A percentile compares a stretch with the other conserved stretches of the same genome.
Conservation (phyloP, 2,888 invertebrate genomes). For the Anticlea derivata region DNA sequence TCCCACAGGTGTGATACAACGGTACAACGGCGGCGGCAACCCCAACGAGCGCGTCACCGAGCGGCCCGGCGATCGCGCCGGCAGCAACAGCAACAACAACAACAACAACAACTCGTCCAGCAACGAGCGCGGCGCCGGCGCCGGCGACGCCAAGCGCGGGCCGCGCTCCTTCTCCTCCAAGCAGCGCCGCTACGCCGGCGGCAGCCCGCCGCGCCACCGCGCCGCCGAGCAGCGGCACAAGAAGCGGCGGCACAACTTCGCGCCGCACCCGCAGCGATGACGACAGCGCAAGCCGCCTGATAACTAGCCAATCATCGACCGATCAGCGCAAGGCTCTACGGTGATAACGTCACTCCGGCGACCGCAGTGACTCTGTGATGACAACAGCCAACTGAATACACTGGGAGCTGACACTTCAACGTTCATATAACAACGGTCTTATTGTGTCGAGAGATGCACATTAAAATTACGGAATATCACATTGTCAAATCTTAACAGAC, state of each 20-base stretch:
- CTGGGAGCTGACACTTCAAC: too few relatives aligned
- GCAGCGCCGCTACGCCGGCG: constrained; percentile 53
- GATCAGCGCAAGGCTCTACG: neutral
- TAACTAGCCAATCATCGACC: neutral
- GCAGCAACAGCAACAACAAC: neutral
- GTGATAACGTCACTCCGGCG: neutral
- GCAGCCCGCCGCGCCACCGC: constrained; percentile 34
- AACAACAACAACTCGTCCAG: too few relatives aligned
- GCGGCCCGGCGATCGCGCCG: neutral
- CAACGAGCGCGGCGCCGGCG: constrained; percentile 22
- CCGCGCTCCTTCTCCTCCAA: constrained; percentile 51
- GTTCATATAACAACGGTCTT: too few relatives aligned
- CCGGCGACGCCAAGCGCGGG: constrained; percentile 34
- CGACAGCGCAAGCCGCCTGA: constrained; percentile 26
- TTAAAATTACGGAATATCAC: too few relatives aligned
- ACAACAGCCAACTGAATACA: too few relatives aligned
- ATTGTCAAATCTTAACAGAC: too few relatives aligned
- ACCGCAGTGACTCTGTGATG: too few relatives aligned
- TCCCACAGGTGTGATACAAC: constrained; percentile 64
- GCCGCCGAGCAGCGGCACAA: constrained; percentile 45
- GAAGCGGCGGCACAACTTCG: constrained; percentile 49
- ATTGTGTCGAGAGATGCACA: too few relatives aligned
- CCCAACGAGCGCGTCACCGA: constrained; percentile 12
- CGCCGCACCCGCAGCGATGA: constrained; percentile 60
- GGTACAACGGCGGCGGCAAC: constrained; percentile 47